Conservation (phyloP, 30 jellyfish, hydroid and myxozoan species). For the Mastigias papua region DNA sequence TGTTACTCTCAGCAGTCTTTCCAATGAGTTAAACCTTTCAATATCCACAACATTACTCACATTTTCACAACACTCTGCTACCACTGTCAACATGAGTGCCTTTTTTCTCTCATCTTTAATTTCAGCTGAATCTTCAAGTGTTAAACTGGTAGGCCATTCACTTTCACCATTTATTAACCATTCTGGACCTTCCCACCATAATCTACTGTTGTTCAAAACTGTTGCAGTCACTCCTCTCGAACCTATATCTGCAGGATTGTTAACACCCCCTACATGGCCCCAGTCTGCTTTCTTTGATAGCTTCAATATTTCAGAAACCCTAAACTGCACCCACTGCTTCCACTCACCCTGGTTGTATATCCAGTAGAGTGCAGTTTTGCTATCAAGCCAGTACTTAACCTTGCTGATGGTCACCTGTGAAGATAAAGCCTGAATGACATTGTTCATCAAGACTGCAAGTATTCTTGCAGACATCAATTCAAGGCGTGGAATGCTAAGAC, state of each 20-base stretch:
- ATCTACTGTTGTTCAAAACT: background rate
- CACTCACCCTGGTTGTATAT: constrained; percentile 14
- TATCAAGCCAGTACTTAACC: too few species aligned
- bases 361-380: constrained; percentile 53
- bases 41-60: constrained; percentile 13
- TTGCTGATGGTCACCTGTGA: constrained; percentile 3
- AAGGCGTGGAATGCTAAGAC: constrained; percentile 17
- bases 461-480: constrained; percentile 39
- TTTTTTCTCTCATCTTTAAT: constrained; percentile 34
- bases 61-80: background rate
- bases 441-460: constrained; percentile 1
- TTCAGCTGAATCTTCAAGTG: constrained; percentile 21
- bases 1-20: constrained; percentile 25
- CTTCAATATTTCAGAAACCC: constrained; percentile 28
- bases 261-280: constrained; percentile 42
- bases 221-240: constrained; percentile 23
- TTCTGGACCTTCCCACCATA: constrained; percentile 57
- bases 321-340: constrained; percentile 50
- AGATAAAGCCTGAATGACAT: background rate
- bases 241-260: constrained; percentile 34
- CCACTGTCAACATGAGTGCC: constrained; percentile 2
- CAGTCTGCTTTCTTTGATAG: constrained; percentile 10
- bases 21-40: constrained; percentile 5
- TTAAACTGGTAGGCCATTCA: constrained; percentile 29
- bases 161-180: constrained; percentile 14